Base-by-base conservation (phyloP, 1,140 invertebrate genomes). In the Drosophila albomicans region DNA sequence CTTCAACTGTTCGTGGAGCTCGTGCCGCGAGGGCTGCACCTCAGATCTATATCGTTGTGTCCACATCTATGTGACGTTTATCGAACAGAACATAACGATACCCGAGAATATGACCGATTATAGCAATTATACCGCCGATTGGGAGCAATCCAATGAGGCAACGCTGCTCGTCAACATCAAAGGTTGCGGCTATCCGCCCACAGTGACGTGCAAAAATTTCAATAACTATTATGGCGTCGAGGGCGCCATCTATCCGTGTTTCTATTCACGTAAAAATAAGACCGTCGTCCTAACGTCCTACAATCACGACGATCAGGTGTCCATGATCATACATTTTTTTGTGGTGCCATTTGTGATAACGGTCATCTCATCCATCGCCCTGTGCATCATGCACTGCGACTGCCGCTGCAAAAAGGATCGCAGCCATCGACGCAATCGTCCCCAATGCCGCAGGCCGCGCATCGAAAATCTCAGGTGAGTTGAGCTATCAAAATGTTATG, bases 181-280 rank as follows among this genome's bases (percentile, higher is more conserved):
- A 92, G 97, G 96, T 4, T 98, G 97, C 92, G 97, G 97, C n/a
- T 98, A 98, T 92, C 97, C 97, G 51, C 97, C 97, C 15, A 94
- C 93, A 20, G 96, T 97, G n/a, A 95, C 96, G 81, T 98, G 97
- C 93, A 94, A 95, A 76, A 96, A 96, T 81, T 98, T 98, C 91
- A 97, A 96, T 41, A 94, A 94, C 30, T 95, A 94, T 68, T 96
- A 96, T 82, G 96, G 96, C 58, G 94, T 94, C 78, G 95, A 96
- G 77, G 96, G 96, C 63, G 95, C 95, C 20, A 94, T 94, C 81
- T 97, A 97, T 91, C 96, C 96, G 11, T 98, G 97, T 91, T 96
- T 95, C 93, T 98, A 97, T 94, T 97, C 96, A 68, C 94, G 95
- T 13, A 95, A 96, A 79, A 97, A 98, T 91, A 95, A 95, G 35